Evolutionary conservation across 2,797 vertebrate species (phyloP).

Genomic region (Sebastes baramenuke): DNA sequence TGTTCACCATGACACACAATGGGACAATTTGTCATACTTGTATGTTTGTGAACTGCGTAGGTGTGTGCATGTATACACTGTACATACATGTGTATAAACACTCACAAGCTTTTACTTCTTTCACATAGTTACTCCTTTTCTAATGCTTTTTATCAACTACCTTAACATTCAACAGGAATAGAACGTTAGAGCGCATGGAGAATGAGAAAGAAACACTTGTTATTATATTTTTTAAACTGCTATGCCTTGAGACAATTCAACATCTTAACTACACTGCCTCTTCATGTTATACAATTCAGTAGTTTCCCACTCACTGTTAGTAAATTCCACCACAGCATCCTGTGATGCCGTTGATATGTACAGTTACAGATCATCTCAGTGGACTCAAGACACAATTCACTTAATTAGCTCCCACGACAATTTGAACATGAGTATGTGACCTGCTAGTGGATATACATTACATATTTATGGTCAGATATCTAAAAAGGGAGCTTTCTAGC

Average conservation of each 20-base stretch:
- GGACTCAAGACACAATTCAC: not conserved
- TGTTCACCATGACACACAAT: not conserved
- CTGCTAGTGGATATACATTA: not conserved
- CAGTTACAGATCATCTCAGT: not conserved
- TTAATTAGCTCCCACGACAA: conserved; percentile 10
- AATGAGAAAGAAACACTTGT: not conserved
- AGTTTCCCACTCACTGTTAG: not conserved
- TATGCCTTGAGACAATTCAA: not conserved
- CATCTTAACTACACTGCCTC: not conserved
- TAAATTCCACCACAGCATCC: not conserved
- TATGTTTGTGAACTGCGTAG: not conserved
- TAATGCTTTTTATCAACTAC: not conserved
- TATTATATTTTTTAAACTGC: not conserved
- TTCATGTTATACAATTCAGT: not conserved
- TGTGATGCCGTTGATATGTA: not conserved
- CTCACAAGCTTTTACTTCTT: not conserved
- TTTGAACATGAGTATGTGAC: not conserved
- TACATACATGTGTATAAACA: not conserved
- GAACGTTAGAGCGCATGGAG: not conserved
- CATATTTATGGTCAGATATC: not conserved
- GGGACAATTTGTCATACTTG: not conserved
- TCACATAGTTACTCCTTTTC: not conserved
- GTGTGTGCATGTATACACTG: not conserved
- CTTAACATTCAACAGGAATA: not conserved
- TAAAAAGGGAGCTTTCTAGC: not conserved